phyloP scores from a whole-genome alignment of 2,113 vertebrate species.

The Uropsilus gracilis region DNA sequence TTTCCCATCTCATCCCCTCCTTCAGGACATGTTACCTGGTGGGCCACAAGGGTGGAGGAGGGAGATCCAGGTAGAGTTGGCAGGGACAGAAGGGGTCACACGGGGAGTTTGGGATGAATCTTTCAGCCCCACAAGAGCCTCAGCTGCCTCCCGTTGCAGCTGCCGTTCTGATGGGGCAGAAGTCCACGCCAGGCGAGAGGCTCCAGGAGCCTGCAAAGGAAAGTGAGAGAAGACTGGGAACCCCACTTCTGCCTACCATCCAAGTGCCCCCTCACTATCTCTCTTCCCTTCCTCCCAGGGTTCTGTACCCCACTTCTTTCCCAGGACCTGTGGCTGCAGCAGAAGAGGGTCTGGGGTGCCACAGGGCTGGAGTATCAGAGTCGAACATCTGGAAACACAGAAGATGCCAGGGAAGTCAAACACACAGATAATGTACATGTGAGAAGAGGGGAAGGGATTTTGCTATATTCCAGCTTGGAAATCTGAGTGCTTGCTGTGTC shows the following conservation, averaged over 20 bases:
- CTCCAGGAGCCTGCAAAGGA: conserved; percentile 49
- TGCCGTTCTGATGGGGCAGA: conserved; percentile 72
- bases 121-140: conserved; percentile 82
- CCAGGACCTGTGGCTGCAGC: conserved; percentile 74
- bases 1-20: not conserved
- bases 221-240: conserved; percentile 42
- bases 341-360: conserved; percentile 66
- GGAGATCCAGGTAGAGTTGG: conserved; percentile 62
- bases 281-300: conserved; percentile 12
- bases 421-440: not conserved
- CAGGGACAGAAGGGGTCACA: conserved; percentile 27
- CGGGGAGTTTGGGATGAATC: conserved; percentile 72
- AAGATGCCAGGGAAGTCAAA: conserved; percentile 3
- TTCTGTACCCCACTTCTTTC: conserved; percentile 21
- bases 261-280: not conserved
- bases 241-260: not conserved
- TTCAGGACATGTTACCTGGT: conserved; percentile 58
- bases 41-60: conserved; percentile 57
- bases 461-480: not conserved
- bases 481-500: not conserved
- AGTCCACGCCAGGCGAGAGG: conserved; percentile 54
- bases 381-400: conserved; percentile 69
- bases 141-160: conserved; percentile 81
- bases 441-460: not conserved
- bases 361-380: conserved; percentile 75